These are phyloP conservation scores for Drosophila santomea DNA, from an alignment of 1,140 invertebrate species.

Conservation along the genomic window DNA sequence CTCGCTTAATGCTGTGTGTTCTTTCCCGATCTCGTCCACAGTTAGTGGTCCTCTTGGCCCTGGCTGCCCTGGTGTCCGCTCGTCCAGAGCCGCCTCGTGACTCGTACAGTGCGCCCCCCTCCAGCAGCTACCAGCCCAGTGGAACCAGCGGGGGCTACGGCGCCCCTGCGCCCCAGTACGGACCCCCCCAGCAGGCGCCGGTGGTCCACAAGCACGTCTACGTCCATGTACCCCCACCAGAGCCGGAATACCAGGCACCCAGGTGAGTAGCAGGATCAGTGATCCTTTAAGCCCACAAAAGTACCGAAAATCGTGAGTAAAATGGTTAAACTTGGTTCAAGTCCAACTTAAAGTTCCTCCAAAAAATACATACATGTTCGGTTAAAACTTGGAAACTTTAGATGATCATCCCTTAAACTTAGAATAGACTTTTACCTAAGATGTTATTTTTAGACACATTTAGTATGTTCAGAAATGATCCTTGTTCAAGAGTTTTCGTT, in stretches of 20 bases:
- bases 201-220: conserved; percentile 94
- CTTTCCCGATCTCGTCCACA: conserved; percentile 26
- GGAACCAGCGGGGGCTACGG: conserved; percentile 77
- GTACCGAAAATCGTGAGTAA: too few relatives aligned
- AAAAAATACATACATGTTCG: too few relatives aligned
- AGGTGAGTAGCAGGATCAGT: conserved; percentile 77
- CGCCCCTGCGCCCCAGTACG: conserved; percentile 88
- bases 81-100: conserved; percentile 81
- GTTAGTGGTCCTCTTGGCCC: conserved; percentile 75
- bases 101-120: conserved; percentile 75
- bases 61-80: conserved; percentile 66
- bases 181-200: conserved; percentile 89
- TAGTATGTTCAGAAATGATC: too few relatives aligned
- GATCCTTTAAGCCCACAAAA: neutral
- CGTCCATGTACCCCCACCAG: conserved; percentile 93
- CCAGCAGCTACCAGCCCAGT: conserved; percentile 76
- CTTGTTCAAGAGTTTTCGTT: too few relatives aligned
- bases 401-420: too few relatives aligned
- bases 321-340: too few relatives aligned
- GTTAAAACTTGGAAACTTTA: too few relatives aligned
- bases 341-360: too few relatives aligned
- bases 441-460: too few relatives aligned
- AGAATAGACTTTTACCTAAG: too few relatives aligned
- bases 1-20: conserved; percentile 27
- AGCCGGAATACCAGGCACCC: conserved; percentile 89